Evolutionary conservation across 2,888 invertebrate species (phyloP), one percentile per base, ranked within the genome.

Genomic region (Laothoe populi): DNA sequence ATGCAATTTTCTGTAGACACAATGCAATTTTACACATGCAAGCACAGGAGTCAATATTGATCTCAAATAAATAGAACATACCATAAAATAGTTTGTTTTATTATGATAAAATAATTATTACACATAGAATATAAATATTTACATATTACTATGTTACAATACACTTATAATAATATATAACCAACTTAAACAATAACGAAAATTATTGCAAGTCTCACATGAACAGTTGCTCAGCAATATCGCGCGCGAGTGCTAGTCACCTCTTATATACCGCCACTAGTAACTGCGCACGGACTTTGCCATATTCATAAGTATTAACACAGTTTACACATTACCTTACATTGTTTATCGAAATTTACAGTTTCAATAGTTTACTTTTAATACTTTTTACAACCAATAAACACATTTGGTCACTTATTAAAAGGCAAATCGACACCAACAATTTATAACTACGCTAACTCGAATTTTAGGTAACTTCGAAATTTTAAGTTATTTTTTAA

Each of bases 81-180:
- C 45, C 24, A 45, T 64, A 65, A 68, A 66, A 68, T 63, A 66
- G 49, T 65, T 65, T 44, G 63, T 65, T 63, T 64, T 40, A 63
- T 60, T 66, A 65, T 35, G 31, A 53, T 53, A 53, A 19, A 53
- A 35, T 53, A 53, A 26, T 49, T 49, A 49, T 35, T 53, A 53
- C 31, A 49, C n/a, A 31, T 49, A 64, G 58, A 62, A 59, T 62
- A 60, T 46, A 59, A 62, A 57, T 64, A 66, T 66, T 63, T 64
- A 67, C 64, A 61, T 60, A 66, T 64, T 61, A 58, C 61, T 65
- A 64, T 53, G 53, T 53, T 53, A 53, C 53, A 35, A 63, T 53
- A 45, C 19, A 11, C 42, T 57, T 57, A 40, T 38, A 38, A 3
- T 38, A 26, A 26, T 26, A 38, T 38, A 40, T n/a, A 42, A 57